A percentile compares a stretch with the other conserved stretches of the same genome.
Evolutionary conservation across 2,113 vertebrate species (phyloP).

Genomic region (Mus spicilegus): DNA sequence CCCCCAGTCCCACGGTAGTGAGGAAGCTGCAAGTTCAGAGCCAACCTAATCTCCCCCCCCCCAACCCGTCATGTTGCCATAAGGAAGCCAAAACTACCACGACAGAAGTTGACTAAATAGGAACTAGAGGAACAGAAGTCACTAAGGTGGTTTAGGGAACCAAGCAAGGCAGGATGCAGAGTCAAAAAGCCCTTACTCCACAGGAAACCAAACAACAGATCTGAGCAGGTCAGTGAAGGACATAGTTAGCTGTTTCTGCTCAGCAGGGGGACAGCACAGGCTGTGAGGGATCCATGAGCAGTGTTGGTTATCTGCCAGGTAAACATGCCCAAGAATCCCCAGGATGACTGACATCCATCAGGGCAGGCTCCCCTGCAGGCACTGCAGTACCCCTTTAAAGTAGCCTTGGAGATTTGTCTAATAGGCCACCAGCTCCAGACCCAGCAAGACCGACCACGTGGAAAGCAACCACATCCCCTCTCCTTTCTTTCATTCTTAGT

Average conservation of each 20-base stretch:
- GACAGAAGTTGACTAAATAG: slow-evolving; percentile 17
- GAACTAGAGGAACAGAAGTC: not conserved
- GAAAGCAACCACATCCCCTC: not conserved
- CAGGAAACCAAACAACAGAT: slow-evolving; percentile 68
- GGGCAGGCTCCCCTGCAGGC: no score
- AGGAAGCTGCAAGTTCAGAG: not conserved
- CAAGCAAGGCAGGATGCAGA: slow-evolving; percentile 26
- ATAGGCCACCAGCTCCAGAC: not conserved
- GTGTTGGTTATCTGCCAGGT: not conserved
- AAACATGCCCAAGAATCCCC: not conserved
- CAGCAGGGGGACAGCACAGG: not conserved
- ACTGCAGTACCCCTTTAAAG: not conserved
- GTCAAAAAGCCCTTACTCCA: slow-evolving; percentile 29
- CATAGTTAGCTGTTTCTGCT: slow-evolving; percentile 13
- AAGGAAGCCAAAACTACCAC: slow-evolving; percentile 14
- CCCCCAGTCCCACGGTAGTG: not conserved
- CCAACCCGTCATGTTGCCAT: not conserved
- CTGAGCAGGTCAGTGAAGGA: slow-evolving; percentile 55
- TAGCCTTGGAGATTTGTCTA: not conserved
- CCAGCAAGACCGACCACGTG: not conserved
- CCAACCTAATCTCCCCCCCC: not conserved
- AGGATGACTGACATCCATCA: not conserved
- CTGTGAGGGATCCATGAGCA: not conserved
- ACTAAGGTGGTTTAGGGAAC: slow-evolving; percentile 29
- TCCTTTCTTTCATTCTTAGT: not conserved